These are phyloP conservation scores for Ditula angustiorana DNA, from an alignment of 2,888 invertebrate species.

Conservation along the genomic window DNA sequence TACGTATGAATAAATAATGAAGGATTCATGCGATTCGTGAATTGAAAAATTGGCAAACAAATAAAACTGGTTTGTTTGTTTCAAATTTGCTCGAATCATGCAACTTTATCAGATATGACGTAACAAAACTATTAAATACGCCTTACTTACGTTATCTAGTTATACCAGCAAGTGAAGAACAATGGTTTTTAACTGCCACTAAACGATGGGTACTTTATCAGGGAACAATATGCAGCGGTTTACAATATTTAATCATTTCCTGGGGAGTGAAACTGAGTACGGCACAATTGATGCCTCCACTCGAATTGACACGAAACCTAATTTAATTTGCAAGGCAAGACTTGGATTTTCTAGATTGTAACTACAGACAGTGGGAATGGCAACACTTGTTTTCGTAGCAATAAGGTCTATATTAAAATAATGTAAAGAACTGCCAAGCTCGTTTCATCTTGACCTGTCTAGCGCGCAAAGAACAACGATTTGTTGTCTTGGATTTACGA, in stretches of 20 bases:
- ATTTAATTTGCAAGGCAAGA: conserved; percentile 25
- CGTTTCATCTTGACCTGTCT: conserved; percentile 44
- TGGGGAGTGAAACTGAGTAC: conserved; percentile 1
- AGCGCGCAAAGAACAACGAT: conserved; percentile 56
- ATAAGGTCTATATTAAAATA: conserved; percentile 4
- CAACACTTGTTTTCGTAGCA: background rate
- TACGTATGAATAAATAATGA: background rate
- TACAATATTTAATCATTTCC: conserved; percentile 7
- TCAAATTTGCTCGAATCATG: background rate
- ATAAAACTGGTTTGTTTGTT: background rate
- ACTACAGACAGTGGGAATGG: background rate
- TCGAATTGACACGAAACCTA: background rate
- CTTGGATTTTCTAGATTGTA: background rate
- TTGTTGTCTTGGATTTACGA: conserved; percentile 56
- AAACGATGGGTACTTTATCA: background rate
- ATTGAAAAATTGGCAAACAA: background rate
- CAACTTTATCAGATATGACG: background rate
- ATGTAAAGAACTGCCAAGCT: background rate
- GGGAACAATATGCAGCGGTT: background rate
- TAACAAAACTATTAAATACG: background rate
- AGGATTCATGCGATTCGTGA: background rate
- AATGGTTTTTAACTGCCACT: background rate
- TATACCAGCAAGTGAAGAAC: background rate
- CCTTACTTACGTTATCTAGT: no score
- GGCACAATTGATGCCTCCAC: conserved; percentile 7